These are phyloP conservation scores for Rhinolophus ferrumequinum DNA, from an alignment of 2,113 vertebrate genomes.

Conservation along the genomic window DNA sequence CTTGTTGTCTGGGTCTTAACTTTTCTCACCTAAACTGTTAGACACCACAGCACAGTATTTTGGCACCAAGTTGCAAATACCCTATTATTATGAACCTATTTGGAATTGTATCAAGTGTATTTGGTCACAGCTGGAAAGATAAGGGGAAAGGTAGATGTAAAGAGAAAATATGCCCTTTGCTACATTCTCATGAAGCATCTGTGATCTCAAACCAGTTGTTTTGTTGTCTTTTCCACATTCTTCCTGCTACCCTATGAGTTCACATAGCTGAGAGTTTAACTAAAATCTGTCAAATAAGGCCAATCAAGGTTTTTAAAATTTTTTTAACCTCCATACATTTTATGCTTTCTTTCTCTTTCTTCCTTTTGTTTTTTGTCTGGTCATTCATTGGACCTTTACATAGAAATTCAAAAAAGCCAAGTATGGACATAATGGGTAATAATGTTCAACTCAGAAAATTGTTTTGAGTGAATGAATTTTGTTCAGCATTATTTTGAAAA, in stretches of 20 bases:
- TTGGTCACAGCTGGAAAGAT: background rate
- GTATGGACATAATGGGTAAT: background rate
- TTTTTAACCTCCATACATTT: no score
- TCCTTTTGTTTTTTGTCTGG: background rate
- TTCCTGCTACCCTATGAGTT: background rate
- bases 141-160: background rate
- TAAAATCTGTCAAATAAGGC: no score
- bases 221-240: background rate
- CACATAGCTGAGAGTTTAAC: no score
- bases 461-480: background rate
- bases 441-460: background rate
- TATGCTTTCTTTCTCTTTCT: background rate
- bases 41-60: no score
- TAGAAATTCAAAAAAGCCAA: background rate
- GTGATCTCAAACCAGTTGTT: background rate
- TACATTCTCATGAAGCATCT: background rate
- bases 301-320: no score
- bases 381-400: background rate
- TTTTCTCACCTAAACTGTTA: fast-evolving
- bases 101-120: no score
- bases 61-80: background rate
- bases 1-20: background rate
- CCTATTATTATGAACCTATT: no score
- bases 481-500: background rate
- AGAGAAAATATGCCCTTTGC: background rate